phyloP scores from a whole-genome alignment of 1,140 invertebrate genomes.

The Pseudomyrmex flavicornis region DNA sequence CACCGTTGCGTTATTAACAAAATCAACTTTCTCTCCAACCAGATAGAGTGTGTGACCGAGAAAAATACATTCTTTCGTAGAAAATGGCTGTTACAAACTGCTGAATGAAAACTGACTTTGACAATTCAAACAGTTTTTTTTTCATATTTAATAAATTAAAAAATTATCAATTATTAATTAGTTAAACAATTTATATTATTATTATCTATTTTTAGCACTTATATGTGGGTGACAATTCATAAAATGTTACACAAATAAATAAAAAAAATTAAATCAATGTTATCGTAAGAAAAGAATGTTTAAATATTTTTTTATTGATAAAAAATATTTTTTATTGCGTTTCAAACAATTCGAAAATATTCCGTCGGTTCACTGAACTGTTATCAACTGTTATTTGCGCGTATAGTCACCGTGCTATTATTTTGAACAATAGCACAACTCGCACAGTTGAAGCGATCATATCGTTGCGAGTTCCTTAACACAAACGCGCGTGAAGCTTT shows the following conservation, averaged over 20 bases:
- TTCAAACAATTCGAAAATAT: not conserved
- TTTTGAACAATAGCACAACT: slow-evolving; percentile 6
- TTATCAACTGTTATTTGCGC: not conserved
- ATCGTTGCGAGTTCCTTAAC: slow-evolving; percentile 65
- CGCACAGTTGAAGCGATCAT: slow-evolving; percentile 37
- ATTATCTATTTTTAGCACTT: too few relatives aligned
- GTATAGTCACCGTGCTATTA: not conserved
- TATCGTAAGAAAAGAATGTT: too few relatives aligned
- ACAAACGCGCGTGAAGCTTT: slow-evolving; percentile 48
- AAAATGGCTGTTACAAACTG: not conserved
- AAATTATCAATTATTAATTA: not conserved
- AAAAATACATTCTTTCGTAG: slow-evolving; percentile 21
- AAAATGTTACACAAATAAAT: too few relatives aligned
- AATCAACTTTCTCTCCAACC: slow-evolving; percentile 58
- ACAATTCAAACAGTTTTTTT: too few relatives aligned
- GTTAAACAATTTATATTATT: not conserved
- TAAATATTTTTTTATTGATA: too few relatives aligned
- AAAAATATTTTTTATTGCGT: not conserved
- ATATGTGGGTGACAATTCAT: too few relatives aligned
- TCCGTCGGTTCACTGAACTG: not conserved
- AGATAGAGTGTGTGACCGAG: not conserved
- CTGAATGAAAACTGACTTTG: not conserved
- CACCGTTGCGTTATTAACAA: slow-evolving; percentile 26
- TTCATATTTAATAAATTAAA: not conserved
- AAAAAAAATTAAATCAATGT: too few relatives aligned